Evolutionary conservation across 2,113 vertebrate species (phyloP), one percentile per base, ranked within the genome.

Genomic region (Cranoglanis bouderius): DNA sequence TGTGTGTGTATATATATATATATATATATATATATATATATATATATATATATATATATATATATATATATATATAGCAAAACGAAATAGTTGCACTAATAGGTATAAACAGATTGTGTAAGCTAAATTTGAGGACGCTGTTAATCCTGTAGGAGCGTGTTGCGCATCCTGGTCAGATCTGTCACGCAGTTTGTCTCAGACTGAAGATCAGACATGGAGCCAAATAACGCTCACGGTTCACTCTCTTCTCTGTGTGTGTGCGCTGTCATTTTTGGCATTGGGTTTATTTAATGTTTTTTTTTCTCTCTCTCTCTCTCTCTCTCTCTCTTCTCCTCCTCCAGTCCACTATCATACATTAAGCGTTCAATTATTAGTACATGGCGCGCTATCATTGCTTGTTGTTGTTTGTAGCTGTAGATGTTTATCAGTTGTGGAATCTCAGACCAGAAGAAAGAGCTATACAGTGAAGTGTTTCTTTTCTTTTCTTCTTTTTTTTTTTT

Each of bases 81-180:
- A n/a, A n/a, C 7, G 77, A 9, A 53, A 53, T 2, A 18, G 53
- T 57, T 57, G 38, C 32, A 1, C 1, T 59, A 26, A 61, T 7
- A 6, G 46, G 46, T 46, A 46, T 24, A 3, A 40, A 40, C 35
- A 59, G 19, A 38, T 57, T 24, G 10, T 18, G 14, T 16, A 38
- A 2, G 40, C 13, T 13, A 61, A 57, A 35, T 61, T 86, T 63
- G 53, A 77, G 49, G 49, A 70, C 70, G 74, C 59, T 82, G 84
- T n/a, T 26, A 78, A 81, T 38, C 32, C 55, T 53, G 29, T 18
- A n/a, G n/a, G n/a, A 55, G 85, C 26, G 59, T 12, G 26, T 86
- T 88, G 86, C 86, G 59, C 88, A 90, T 38, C 43, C 83, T 80
- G 59, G 9, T 6, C 88, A 84, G 38, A 10, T 74, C 86, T 53